A percentile compares a stretch with the other conserved stretches of the same genome.
phyloP scores from a whole-genome alignment of 2,113 vertebrate species.

The Hucho hucho region DNA sequence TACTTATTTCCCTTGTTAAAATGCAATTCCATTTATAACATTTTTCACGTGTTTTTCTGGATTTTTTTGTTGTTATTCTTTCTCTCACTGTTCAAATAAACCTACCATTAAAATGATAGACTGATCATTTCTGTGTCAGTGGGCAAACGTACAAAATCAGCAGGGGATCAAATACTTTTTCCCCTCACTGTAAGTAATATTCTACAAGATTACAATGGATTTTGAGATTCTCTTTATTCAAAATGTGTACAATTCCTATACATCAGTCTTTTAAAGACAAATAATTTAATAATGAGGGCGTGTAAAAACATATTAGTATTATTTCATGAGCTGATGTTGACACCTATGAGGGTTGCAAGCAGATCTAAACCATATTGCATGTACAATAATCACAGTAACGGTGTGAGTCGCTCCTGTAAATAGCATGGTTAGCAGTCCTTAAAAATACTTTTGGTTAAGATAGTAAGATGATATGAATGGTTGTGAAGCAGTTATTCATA shows the following conservation, averaged over 20 bases:
- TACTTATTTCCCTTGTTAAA: no score
- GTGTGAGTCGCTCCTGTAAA: background rate
- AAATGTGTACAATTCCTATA: constrained; percentile 75
- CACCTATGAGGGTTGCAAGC: constrained; percentile 2
- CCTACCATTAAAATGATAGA: no score
- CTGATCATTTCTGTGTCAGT: no score
- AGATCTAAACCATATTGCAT: background rate
- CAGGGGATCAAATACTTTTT: no score
- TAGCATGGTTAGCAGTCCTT: background rate
- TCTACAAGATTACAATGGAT: background rate
- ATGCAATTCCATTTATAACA: no score
- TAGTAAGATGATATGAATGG: background rate
- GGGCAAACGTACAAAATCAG: no score
- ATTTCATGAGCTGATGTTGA: background rate
- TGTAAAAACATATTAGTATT: background rate
- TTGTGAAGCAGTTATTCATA: background rate
- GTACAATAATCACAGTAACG: constrained; percentile 3
- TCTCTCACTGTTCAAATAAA: no score
- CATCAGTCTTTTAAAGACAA: constrained; percentile 82
- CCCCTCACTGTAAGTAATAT: no score
- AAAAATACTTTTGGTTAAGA: no score
- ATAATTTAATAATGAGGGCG: constrained; percentile 78
- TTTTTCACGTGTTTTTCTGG: no score
- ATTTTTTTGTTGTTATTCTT: no score
- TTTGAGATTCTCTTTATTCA: constrained; percentile 71